phyloP scores from a whole-genome alignment of 2,113 vertebrate genomes.

The Alosa alosa region DNA sequence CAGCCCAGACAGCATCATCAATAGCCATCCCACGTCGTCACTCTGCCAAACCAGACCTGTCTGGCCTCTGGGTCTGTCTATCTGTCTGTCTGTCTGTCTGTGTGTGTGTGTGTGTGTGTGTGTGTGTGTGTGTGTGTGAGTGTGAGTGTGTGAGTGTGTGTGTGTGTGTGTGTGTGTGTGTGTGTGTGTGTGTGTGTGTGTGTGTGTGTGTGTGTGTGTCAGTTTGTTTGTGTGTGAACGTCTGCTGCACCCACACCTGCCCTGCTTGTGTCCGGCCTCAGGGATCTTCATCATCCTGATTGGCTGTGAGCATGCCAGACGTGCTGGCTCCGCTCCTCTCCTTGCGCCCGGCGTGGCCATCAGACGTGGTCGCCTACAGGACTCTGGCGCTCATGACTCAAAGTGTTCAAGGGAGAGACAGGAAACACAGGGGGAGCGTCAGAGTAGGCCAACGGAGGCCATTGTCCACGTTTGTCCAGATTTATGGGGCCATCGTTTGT shows the following conservation, averaged over 20 bases:
- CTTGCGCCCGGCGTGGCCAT: neutral
- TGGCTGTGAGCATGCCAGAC: neutral
- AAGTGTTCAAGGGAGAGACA: neutral
- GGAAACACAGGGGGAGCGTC: neutral
- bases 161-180: neutral
- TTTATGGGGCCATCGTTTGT: neutral
- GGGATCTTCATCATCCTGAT: conserved; percentile 1
- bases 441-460: neutral
- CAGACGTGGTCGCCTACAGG: neutral
- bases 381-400: neutral
- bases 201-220: neutral
- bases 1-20: conserved; percentile 61
- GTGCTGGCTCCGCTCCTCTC: neutral
- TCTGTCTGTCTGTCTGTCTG: conserved; percentile 31
- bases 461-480: neutral
- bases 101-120: neutral
- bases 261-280: neutral
- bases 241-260: neutral
- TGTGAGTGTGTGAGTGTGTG: neutral
- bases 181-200: neutral
- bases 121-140: neutral
- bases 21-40: conserved; percentile 63
- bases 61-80: conserved; percentile 40
- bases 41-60: conserved; percentile 24
- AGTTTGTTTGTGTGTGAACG: neutral